Percentiles rank a stretch among this genome's conserved stretches.
Conservation (phyloP, 2,797 vertebrate species). For the Spizella passerina region DNA sequence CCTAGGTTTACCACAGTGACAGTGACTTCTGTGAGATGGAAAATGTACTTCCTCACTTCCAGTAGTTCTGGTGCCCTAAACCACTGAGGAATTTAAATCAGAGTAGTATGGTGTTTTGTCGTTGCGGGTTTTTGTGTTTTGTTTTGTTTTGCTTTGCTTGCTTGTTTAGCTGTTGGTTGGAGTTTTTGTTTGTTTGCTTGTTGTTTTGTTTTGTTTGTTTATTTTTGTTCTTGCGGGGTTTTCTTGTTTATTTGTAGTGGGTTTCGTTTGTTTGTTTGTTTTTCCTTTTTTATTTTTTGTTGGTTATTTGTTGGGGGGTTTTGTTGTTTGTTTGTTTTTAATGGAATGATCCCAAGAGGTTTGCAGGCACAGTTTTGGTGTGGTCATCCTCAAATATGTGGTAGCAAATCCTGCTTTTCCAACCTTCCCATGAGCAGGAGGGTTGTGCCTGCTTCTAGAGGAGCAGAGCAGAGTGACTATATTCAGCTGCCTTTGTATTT, state of each 20-base stretch:
- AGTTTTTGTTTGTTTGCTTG: background rate
- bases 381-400: background rate
- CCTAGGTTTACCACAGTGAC: background rate
- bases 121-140: background rate
- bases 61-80: background rate
- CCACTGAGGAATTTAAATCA: background rate
- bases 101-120: background rate
- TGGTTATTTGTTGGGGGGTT: background rate
- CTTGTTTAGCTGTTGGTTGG: background rate
- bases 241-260: background rate
- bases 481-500: background rate
- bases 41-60: background rate
- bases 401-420: background rate
- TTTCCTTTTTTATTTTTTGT: background rate
- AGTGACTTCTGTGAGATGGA: background rate
- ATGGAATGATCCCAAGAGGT: background rate
- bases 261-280: background rate
- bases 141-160: background rate
- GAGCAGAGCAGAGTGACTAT: background rate
- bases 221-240: background rate
- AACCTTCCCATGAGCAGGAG: background rate
- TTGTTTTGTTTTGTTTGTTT: background rate
- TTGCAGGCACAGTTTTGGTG: background rate
- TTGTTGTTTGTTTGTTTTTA: too few species aligned
- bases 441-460: background rate